These are phyloP conservation scores for Bufotes viridis DNA, from an alignment of 2,797 vertebrate genomes.

Conservation along the genomic window DNA sequence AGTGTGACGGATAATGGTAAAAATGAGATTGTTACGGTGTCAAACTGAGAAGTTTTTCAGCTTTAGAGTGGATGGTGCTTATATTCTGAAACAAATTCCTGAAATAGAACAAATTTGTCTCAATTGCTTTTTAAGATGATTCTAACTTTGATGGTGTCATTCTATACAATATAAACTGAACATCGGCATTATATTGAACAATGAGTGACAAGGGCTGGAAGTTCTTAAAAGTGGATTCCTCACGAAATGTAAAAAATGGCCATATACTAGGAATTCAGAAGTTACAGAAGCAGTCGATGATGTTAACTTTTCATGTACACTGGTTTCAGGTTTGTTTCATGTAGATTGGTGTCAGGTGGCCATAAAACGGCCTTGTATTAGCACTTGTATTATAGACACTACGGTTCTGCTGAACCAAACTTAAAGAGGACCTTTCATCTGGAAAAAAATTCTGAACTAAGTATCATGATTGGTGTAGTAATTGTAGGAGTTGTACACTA, in stretches of 20 bases:
- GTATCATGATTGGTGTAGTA: too few species aligned
- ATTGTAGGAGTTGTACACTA: too few species aligned
- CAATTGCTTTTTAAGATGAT: background rate
- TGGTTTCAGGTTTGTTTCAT: too few species aligned
- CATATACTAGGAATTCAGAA: background rate
- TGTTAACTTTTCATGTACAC: too few species aligned
- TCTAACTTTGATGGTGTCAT: background rate
- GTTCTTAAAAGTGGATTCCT: background rate
- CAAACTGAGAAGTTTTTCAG: background rate
- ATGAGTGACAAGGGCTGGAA: background rate
- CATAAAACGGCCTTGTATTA: too few species aligned
- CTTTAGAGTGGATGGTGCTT: background rate
- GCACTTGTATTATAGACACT: too few species aligned
- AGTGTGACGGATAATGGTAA: background rate
- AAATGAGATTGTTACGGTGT: conserved; percentile 2
- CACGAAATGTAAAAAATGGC: background rate
- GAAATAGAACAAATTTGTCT: background rate
- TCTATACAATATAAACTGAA: background rate
- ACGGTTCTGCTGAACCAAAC: too few species aligned
- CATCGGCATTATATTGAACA: background rate
- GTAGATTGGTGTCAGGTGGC: too few species aligned
- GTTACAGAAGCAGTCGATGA: background rate
- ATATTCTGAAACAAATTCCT: conserved; percentile 10
- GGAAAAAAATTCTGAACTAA: too few species aligned
- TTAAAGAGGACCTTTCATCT: too few species aligned